These are phyloP conservation scores for Adelosebastes latens DNA, from an alignment of 2,797 vertebrate genomes.

Conservation along the genomic window DNA sequence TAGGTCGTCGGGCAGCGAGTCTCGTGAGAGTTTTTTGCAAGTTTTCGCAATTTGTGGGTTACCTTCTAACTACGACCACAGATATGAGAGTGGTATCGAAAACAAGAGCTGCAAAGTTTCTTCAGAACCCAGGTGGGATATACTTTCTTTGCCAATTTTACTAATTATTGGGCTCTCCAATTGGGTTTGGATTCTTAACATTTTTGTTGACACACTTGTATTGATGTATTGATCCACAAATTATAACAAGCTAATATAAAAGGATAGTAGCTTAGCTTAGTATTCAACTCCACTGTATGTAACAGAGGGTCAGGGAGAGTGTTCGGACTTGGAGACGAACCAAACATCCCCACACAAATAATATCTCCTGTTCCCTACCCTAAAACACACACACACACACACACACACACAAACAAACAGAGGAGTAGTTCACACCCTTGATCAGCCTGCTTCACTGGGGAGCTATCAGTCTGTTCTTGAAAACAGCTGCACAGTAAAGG, in stretches of 20 bases:
- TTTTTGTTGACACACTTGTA: not conserved
- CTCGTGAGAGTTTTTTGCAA: too few relatives aligned
- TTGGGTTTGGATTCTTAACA: not conserved
- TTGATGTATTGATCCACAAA: not conserved
- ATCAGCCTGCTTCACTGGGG: slow-evolving; percentile 40
- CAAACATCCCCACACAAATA: slow-evolving; percentile 32
- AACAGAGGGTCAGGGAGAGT: not conserved
- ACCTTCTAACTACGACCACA: too few relatives aligned
- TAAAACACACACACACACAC: slow-evolving; percentile 13
- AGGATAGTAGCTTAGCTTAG: not conserved
- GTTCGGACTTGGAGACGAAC: not conserved
- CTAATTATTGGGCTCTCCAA: not conserved
- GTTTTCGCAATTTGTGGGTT: too few relatives aligned
- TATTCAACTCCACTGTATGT: not conserved
- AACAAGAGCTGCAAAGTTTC: not conserved
- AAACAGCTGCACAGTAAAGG: slow-evolving; percentile 67
- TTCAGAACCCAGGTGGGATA: not conserved
- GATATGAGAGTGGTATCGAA: not conserved
- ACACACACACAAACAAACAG: slow-evolving; percentile 27
- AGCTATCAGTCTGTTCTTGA: slow-evolving; percentile 45
- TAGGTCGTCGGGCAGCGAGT: too few relatives aligned
- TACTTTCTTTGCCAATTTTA: not conserved
- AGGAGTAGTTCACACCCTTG: slow-evolving; percentile 31
- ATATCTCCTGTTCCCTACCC: not conserved
- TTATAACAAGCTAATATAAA: not conserved